These are phyloP conservation scores for Chrysomela aeneicollis DNA, from an alignment of 2,888 invertebrate species.

Conservation along the genomic window DNA sequence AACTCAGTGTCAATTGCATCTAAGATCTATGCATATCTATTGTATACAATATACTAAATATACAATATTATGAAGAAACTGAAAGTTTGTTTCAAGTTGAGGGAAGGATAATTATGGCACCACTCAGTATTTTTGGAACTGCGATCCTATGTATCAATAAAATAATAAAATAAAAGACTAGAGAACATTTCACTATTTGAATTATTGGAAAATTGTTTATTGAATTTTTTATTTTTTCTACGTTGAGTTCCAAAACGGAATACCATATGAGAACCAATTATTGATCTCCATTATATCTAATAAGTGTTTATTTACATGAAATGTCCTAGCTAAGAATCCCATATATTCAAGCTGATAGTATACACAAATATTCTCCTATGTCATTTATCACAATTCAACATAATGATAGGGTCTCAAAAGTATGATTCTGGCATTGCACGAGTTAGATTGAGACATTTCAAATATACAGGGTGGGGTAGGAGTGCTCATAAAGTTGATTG, in stretches of 20 bases:
- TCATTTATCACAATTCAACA: slow-evolving; percentile 17
- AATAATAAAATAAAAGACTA: not conserved
- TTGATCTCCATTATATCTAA: not conserved
- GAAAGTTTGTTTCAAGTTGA: not conserved
- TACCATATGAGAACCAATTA: not conserved
- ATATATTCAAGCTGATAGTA: slow-evolving; percentile 4
- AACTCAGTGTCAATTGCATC: not conserved
- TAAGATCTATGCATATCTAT: not conserved
- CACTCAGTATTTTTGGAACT: not conserved
- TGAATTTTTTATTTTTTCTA: not conserved
- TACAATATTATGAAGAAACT: not conserved
- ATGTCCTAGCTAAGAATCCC: not conserved
- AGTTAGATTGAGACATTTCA: slow-evolving; percentile 21
- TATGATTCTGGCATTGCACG: slow-evolving; percentile 17
- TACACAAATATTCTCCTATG: slow-evolving; percentile 8
- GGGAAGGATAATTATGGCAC: not conserved
- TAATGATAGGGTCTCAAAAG: slow-evolving; percentile 16
- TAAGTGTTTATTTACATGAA: slow-evolving; percentile 3
- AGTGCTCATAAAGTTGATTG: not conserved
- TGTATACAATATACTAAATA: not conserved
- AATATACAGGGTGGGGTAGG: slow-evolving; percentile 1
- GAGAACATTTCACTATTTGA: not conserved
- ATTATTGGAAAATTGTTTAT: not conserved
- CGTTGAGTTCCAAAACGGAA: not conserved
- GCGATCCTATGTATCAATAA: not conserved